Base-by-base conservation (phyloP, 2,797 vertebrate species). In the Carduelis carduelis region DNA sequence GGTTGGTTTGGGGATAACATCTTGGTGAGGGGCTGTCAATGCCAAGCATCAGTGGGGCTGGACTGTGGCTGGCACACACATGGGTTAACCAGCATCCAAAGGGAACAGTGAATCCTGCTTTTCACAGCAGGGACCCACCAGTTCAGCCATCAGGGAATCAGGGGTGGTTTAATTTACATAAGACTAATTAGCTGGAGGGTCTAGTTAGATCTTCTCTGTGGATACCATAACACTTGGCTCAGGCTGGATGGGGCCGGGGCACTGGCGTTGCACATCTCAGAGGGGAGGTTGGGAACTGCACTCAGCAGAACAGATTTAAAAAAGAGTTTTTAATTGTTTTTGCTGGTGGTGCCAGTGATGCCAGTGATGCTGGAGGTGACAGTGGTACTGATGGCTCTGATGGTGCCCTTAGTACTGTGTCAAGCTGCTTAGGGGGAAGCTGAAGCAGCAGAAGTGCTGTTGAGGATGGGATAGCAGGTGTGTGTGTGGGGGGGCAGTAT, bases 151-250 rank as follows among this genome's bases (percentile, higher is more conserved):
- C 24, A 5, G 60, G 30, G 64, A 85, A 59, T 26, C 44, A 65
- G n/a, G 60, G 56, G 37, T 74, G 85, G 44, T 43, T 95, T 90
- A 55, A 90, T 96, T 85, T 90, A 71, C 64, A 26, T 49, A 44
- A 57, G 61, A 49, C 53, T 95, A 61, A 94, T 95, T 95, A 96
- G 78, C 70, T 74, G 89, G 83, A 92, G 80, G 74, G 35, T 94
- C 90, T 97, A 85, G 95, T 97, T 89, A 91, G 79, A 65, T 79
- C 83, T 60, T 63, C 60, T 74, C 3, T 94, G 56, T 79, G 61
- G 68, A 61, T 86, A 85, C 68, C 63, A 12, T 49, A 49, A 59
- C 9, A 24, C 9, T 30, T 44, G 69, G 44, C 89, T 56, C 26
- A 34, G 18, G 34, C 66, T 43, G 60, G 88, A 37, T 64, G 75